Base-by-base conservation (phyloP, 2,888 invertebrate genomes). In the Lamellibrachia satsuma region DNA sequence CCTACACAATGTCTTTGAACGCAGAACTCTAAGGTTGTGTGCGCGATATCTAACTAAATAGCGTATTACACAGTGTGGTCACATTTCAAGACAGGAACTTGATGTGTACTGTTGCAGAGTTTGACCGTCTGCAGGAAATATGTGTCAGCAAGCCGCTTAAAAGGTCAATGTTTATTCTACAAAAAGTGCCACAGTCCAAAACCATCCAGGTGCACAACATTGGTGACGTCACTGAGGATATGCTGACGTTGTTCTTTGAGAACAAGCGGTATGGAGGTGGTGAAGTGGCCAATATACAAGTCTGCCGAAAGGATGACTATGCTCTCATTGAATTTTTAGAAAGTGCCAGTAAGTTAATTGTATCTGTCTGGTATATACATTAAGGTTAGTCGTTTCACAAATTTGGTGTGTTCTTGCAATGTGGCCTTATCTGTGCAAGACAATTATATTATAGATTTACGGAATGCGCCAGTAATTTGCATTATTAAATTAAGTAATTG, bases 191-290 rank as follows among this genome's bases (percentile, higher is more conserved):
- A 52, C 55, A 52, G n/a, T 57, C 93, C 8, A 52, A 52, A 51
- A 90, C 55, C 52, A 91, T 93, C n/a, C 93, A 93, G 90, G 75
- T 93, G 39, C 90, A 92, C 91, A 90, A 92, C 91, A 22, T 52
- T n/a, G 92, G 91, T 9, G n/a, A 55, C 2, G 8, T 93, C 11
- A 57, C 52, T 1, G 11, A 52, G 11, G 93, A 92, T 22, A 15
- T 57, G 39, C 39, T 93, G 11, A 39, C 3, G n/a, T 90, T 93
- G 15, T 91, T 90, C 52, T 91, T 93, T 22, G 93, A 93, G 60
- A 93, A 92, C 8, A 92, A 91, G n/a, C 11, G 57, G 0, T n/a
- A 39, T 11, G 60, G 52, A 52, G 92, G 52, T 7, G 90, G 90
- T n/a, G 57, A 52, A 8, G 39, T 90, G 22, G 11, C 27, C 15